Evolutionary conservation across 23 tunicate species (phyloP), one percentile per base, ranked within the genome.

Genomic region (Botrylloides violaceus): DNA sequence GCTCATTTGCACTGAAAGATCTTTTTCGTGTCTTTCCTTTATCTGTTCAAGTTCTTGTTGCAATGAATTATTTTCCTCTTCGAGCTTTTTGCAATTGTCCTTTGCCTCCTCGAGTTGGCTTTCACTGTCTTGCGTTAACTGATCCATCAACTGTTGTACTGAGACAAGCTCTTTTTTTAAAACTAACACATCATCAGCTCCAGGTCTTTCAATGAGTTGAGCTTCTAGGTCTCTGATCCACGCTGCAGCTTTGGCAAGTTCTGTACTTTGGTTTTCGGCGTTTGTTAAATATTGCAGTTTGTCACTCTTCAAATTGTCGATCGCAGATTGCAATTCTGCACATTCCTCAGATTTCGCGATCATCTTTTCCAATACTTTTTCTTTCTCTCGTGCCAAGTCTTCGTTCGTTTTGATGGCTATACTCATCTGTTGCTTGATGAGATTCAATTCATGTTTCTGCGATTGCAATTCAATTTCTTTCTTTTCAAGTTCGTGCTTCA

Each of bases 221-320:
- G 97, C 78, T 55, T 90, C 97, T n/a, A 90, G 75, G 49, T 90
- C 90, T 66, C 97, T 63, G 21, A 90, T 76, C 97, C 97, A 90
- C 26, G 48, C 35, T 12, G 97, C 89, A 28, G 97, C 97, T 32
- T 90, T 90, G 39, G 82, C 97, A 59, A 90, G 53, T 35, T 90
- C 97, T 2, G 73, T 75, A 65, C 73, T 73, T 61, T 90, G 97
- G 57, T 90, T 90, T 70, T 83, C n/a, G 49, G 76, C 32, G 29
- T 61, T 48, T 62, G 78, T 84, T 24, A 31, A 64, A 5, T 71
- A 77, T 2, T 78, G 72, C 37, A 23, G 60, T 71, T 78, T 88
- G 23, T 81, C 78, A 18, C 77, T 73, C 20, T 65, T 32, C 2
- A 68, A 38, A 18, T 71, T 79, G 66, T 88, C 88, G 26, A 58